These are phyloP conservation scores for Platycheirus rosarum DNA, from an alignment of 2,888 invertebrate genomes.

Conservation along the genomic window DNA sequence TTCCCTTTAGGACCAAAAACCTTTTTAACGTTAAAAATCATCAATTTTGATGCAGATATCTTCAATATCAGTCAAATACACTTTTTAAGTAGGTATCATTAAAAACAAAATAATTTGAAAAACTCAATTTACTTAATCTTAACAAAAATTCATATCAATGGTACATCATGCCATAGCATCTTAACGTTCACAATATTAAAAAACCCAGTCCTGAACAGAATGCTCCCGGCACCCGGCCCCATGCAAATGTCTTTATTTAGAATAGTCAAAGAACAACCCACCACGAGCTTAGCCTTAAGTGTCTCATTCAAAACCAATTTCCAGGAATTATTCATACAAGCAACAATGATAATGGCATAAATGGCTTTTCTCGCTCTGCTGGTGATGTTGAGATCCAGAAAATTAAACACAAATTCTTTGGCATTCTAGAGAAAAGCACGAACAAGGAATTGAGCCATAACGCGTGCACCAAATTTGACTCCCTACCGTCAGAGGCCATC, in stretches of 20 bases:
- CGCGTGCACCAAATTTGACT: conserved; percentile 6
- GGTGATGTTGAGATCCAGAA: conserved; percentile 34
- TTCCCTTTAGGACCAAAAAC: too few relatives aligned
- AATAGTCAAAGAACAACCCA: not conserved
- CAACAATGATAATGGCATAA: conserved; percentile 12
- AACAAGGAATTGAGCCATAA: not conserved
- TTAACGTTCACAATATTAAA: too few relatives aligned
- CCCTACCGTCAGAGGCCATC: conserved; percentile 34
- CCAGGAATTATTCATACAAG: conserved; percentile 34
- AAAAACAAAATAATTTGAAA: too few relatives aligned
- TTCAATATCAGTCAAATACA: too few relatives aligned
- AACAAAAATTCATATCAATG: too few relatives aligned
- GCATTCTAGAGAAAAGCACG: conserved; percentile 10
- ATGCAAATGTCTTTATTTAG: not conserved
- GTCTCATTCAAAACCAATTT: conserved; percentile 25
- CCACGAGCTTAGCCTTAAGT: not conserved
- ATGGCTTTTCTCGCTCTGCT: conserved; percentile 1
- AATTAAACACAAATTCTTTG: conserved; percentile 40
- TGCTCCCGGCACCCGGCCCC: too few relatives aligned
- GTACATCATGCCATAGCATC: too few relatives aligned
- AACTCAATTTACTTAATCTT: too few relatives aligned
- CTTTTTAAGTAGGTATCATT: too few relatives aligned
- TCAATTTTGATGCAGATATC: too few relatives aligned
- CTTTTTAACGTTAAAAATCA: too few relatives aligned
- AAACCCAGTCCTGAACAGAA: too few relatives aligned